Percentiles rank a stretch among this genome's conserved stretches.
These are phyloP conservation scores for Parauchenoglanis punctatus DNA, from an alignment of 2,797 vertebrate species.

Conservation along the genomic window DNA sequence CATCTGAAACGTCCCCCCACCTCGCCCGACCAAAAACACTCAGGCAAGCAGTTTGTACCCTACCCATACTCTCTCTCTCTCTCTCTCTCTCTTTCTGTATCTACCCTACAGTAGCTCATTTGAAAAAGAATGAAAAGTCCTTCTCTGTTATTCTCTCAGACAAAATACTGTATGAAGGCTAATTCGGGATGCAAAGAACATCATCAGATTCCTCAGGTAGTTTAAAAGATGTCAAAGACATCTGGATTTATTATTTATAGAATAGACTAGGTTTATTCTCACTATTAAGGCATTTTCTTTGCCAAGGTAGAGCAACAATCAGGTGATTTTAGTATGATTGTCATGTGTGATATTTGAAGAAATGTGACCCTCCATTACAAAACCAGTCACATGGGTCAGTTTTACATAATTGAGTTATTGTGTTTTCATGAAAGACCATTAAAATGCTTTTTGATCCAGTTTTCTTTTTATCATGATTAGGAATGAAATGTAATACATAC, in stretches of 20 bases:
- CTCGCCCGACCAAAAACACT: constrained; percentile 59
- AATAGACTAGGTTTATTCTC: no score
- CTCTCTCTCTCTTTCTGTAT: background rate
- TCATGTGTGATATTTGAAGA: background rate
- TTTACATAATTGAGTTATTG: no score
- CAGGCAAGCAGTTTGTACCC: constrained; percentile 61
- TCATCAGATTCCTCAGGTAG: background rate
- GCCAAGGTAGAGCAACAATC: background rate
- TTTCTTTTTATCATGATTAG: no score
- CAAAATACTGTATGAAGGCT: background rate
- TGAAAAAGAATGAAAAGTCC: background rate
- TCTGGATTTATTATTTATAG: background rate
- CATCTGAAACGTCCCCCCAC: constrained; percentile 63
- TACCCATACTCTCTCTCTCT: constrained; percentile 45
- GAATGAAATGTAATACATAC: no score
- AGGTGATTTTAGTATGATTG: background rate
- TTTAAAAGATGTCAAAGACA: background rate
- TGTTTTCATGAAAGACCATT: no score
- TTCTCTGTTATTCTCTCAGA: background rate
- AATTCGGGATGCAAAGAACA: background rate
- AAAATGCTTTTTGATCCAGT: no score
- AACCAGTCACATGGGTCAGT: no score
- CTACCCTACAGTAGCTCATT: background rate
- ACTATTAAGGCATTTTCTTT: background rate
- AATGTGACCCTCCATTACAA: background rate